Evolutionary conservation across 2,888 invertebrate species (phyloP).

Genomic region (Dermolepida albohirtum): DNA sequence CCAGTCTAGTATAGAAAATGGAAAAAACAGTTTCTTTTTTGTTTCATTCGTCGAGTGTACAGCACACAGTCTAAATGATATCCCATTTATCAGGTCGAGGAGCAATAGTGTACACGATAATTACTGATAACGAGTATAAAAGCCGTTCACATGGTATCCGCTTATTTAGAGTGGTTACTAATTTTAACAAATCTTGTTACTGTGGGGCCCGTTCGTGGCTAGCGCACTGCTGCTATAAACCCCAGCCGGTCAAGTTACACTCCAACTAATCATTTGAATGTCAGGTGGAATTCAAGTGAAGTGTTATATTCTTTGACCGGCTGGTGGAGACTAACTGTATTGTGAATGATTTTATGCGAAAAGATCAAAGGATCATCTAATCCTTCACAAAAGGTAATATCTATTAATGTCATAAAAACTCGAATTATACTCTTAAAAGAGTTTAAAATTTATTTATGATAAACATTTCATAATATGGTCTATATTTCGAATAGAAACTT

Average conservation of each 20-base stretch:
- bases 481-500: too few species aligned
- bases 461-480: too few species aligned
- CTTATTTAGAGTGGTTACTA: constrained; percentile 34
- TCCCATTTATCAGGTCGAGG: constrained; percentile 27
- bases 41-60: constrained; percentile 35
- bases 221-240: constrained; percentile 24
- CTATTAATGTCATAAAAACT: neutral
- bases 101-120: constrained; percentile 31
- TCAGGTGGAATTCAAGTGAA: constrained; percentile 31
- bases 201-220: constrained; percentile 35
- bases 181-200: constrained; percentile 26
- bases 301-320: constrained; percentile 38
- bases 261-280: constrained; percentile 5
- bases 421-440: too few species aligned
- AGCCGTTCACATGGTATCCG: constrained; percentile 9
- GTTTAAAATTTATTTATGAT: too few species aligned
- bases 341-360: constrained; percentile 46
- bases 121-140: constrained; percentile 34
- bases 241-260: constrained; percentile 31
- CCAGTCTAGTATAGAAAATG: constrained; percentile 35
- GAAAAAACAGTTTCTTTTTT: constrained; percentile 7
- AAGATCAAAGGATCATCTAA: constrained; percentile 36
- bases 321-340: constrained; percentile 36
- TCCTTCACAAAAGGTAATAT: constrained; percentile 37
- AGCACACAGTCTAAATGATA: constrained; percentile 25